A percentile compares a stretch with the other conserved stretches of the same genome.
Evolutionary conservation across 1,140 invertebrate species (phyloP).

Genomic region (Diuraphis noxia): DNA sequence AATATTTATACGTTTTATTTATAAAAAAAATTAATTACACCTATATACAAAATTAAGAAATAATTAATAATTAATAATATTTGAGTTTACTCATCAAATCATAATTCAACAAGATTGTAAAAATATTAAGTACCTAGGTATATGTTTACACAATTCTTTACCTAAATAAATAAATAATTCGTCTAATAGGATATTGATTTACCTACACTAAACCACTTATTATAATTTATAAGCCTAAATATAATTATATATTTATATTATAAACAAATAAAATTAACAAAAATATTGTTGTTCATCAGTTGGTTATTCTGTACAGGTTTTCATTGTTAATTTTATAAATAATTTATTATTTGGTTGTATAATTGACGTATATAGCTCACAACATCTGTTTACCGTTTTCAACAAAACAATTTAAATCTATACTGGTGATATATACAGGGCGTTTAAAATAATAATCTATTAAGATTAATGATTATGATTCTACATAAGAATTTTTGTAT

Average conservation of each 20-base stretch:
- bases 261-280: background rate
- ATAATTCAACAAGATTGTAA: background rate
- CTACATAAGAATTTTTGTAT: background rate
- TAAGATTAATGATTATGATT: background rate
- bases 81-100: background rate
- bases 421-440: background rate
- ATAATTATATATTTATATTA: background rate
- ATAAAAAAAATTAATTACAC: too few species aligned
- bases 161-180: background rate
- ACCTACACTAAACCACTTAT: background rate
- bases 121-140: background rate
- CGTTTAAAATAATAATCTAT: background rate
- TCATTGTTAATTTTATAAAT: background rate
- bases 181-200: background rate
- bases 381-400: background rate
- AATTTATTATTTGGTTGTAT: background rate
- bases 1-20: background rate
- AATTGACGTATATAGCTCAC: background rate
- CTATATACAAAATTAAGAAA: too few species aligned
- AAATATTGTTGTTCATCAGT: background rate
- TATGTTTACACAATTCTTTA: background rate
- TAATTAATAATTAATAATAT: background rate
- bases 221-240: too few species aligned
- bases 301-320: background rate
- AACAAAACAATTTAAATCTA: conserved; percentile 3